Conservation (phyloP, 2,888 invertebrate genomes). For the Heliothis peltigera region DNA sequence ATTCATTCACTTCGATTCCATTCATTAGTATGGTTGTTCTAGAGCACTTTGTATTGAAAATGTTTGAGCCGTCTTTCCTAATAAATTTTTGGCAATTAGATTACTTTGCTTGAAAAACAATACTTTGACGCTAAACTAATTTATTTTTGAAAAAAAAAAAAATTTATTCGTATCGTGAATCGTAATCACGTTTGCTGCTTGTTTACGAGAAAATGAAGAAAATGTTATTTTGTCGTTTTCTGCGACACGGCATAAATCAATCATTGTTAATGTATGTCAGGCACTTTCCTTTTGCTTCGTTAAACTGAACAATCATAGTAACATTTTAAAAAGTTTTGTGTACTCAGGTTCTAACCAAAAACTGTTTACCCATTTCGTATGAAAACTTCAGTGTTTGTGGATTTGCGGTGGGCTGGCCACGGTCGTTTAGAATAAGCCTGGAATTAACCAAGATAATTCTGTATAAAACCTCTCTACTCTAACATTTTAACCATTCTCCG, state of each 20-base stretch:
- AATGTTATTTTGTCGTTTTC: constrained; percentile 14
- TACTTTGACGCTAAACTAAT: constrained; percentile 30
- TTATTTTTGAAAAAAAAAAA: constrained; percentile 27
- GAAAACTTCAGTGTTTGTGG: constrained; percentile 13
- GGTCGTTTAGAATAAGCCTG: background rate
- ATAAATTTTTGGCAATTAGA: constrained; percentile 30
- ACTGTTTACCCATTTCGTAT: constrained; percentile 13
- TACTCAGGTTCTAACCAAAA: constrained; percentile 7
- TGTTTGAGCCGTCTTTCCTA: constrained; percentile 4
- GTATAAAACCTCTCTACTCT: background rate
- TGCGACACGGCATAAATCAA: constrained; percentile 34
- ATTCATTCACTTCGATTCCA: constrained; percentile 36
- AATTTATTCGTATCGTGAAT: constrained; percentile 43
- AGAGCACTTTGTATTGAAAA: constrained; percentile 12
- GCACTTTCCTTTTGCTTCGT: constrained; percentile 12
- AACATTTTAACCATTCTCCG: background rate
- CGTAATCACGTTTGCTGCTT: constrained; percentile 44
- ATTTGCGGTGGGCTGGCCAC: constrained; percentile 1
- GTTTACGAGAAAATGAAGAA: constrained; percentile 33
- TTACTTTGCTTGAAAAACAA: constrained; percentile 15
- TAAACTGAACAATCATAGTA: constrained; percentile 26
- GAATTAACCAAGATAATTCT: background rate
- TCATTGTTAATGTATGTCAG: constrained; percentile 30
- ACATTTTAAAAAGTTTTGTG: constrained; percentile 23
- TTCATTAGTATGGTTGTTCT: constrained; percentile 49